These are phyloP conservation scores for Chymomyza procnemis DNA, from an alignment of 2,888 invertebrate genomes.

Conservation along the genomic window DNA sequence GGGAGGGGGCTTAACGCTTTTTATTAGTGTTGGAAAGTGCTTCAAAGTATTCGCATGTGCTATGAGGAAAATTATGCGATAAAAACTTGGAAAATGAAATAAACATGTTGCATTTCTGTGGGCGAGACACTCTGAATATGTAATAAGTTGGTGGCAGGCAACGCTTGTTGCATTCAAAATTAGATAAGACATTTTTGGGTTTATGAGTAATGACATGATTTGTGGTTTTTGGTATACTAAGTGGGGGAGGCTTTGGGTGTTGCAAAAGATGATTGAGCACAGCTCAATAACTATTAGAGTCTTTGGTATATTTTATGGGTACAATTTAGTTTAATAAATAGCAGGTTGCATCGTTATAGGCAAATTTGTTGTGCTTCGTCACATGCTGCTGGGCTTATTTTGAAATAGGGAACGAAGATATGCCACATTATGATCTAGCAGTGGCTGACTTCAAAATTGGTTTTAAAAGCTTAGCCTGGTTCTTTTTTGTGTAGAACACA, in stretches of 20 bases:
- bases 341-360: neutral
- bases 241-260: neutral
- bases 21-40: constrained; percentile 10
- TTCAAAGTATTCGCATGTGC: neutral
- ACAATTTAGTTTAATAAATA: neutral
- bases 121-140: constrained; percentile 63
- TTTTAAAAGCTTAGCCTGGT: too few relatives aligned
- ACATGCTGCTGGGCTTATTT: too few relatives aligned
- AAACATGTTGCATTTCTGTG: constrained; percentile 59
- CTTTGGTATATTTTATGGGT: neutral
- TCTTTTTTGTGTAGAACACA: too few relatives aligned
- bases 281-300: neutral
- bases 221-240: neutral
- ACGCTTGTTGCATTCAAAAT: constrained; percentile 63
- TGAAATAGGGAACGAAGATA: too few relatives aligned
- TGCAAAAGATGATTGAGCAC: neutral
- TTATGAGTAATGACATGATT: constrained; percentile 55
- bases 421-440: too few relatives aligned
- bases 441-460: too few relatives aligned
- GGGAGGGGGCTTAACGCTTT: constrained; percentile 10
- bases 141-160: constrained; percentile 60
- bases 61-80: constrained; percentile 47
- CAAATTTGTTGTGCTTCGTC: too few relatives aligned
- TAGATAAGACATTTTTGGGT: constrained; percentile 61
- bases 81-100: constrained; percentile 45